phyloP scores from a whole-genome alignment of 2,797 vertebrate species.

The Octomys mimax region DNA sequence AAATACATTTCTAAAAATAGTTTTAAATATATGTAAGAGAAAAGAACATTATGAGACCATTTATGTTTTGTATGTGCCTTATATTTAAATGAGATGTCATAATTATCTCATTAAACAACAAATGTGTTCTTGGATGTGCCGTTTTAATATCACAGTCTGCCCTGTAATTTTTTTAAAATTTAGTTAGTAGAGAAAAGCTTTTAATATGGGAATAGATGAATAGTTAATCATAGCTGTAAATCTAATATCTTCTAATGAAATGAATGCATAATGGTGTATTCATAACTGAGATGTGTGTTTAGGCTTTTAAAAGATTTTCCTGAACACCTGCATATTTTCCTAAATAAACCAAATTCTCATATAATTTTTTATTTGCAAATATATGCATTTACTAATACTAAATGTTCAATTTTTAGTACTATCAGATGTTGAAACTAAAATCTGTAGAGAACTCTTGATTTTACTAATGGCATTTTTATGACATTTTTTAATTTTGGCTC shows the following conservation, averaged over 20 bases:
- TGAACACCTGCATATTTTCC: not conserved
- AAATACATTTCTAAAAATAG: not conserved
- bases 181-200: constrained; percentile 2
- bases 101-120: constrained; percentile 2
- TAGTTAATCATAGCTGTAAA: not conserved
- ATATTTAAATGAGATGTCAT: not conserved
- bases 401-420: not conserved
- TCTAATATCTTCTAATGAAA: constrained; percentile 10
- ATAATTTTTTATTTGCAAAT: not conserved
- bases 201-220: constrained; percentile 22
- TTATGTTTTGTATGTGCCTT: not conserved
- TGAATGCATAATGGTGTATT: not conserved
- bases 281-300: not conserved
- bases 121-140: not conserved
- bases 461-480: not conserved
- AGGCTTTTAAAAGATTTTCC: not conserved
- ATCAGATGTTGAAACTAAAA: not conserved
- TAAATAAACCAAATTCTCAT: not conserved
- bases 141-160: not conserved
- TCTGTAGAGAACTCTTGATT: not conserved
- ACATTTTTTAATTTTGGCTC: not conserved
- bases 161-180: constrained; percentile 2
- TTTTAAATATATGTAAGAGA: not conserved
- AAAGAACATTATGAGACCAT: not conserved
- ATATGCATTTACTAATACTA: not conserved